Conservation (phyloP, 2,797 vertebrate genomes). For the Epinephelus malabaricus region DNA sequence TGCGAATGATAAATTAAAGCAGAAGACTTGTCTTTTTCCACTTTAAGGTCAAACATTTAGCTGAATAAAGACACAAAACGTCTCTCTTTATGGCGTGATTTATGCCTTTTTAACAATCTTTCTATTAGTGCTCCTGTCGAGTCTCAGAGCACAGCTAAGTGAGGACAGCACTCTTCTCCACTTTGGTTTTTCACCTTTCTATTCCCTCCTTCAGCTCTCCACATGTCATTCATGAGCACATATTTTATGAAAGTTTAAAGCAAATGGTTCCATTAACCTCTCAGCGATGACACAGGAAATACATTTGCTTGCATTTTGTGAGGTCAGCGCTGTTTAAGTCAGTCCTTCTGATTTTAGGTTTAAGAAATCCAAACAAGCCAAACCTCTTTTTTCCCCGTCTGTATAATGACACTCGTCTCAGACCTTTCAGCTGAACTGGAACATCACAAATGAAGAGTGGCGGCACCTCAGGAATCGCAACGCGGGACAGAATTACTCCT, state of each 20-base stretch:
- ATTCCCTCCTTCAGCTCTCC: background rate
- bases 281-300: slow-evolving; percentile 7
- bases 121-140: slow-evolving; percentile 12
- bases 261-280: slow-evolving; percentile 16
- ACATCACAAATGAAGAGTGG: slow-evolving; percentile 4
- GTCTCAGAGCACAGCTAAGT: background rate
- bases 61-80: background rate
- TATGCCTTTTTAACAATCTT: background rate
- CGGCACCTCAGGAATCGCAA: background rate
- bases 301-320: background rate
- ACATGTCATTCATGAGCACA: background rate
- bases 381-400: background rate
- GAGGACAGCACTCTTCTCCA: slow-evolving; percentile 13
- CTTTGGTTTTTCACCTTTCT: background rate
- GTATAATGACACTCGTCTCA: background rate
- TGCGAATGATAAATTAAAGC: no score
- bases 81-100: background rate
- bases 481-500: background rate
- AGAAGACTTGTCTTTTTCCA: no score
- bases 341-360: background rate
- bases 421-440: background rate
- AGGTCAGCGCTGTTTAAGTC: background rate
- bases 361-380: slow-evolving; percentile 2
- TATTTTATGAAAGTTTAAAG: slow-evolving; percentile 22
- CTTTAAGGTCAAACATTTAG: background rate